phyloP scores from a whole-genome alignment of 2,113 vertebrate species.

The Galemys pyrenaicus region DNA sequence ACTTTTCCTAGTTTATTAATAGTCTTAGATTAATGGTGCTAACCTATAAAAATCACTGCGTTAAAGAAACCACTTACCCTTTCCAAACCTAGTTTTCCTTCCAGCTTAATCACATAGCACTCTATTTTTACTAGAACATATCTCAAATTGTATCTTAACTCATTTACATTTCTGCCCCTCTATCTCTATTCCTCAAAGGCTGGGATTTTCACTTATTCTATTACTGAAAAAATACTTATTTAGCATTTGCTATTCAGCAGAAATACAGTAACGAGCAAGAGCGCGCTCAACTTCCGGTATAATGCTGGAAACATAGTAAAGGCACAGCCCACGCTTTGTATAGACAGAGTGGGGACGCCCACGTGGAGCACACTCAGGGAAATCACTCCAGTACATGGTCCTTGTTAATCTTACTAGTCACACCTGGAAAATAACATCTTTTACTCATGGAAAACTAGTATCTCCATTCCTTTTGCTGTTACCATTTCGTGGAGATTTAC shows the following conservation, averaged over 20 bases:
- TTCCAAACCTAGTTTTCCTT: not conserved
- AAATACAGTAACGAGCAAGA: not conserved
- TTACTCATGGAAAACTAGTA: not conserved
- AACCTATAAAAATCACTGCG: not conserved
- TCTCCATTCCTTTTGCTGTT: not conserved
- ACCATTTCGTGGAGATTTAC: constrained; percentile 36
- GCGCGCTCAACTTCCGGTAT: not conserved
- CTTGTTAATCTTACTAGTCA: not conserved
- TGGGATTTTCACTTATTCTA: not conserved
- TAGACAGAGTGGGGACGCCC: not conserved
- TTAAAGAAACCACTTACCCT: not conserved
- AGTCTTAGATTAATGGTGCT: not conserved
- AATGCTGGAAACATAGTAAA: not conserved
- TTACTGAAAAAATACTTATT: not conserved
- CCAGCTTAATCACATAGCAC: not conserved
- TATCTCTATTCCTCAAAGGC: not conserved
- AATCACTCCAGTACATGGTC: not conserved
- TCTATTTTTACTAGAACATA: not conserved
- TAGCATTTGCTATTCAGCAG: not conserved
- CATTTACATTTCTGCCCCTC: not conserved
- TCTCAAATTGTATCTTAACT: not conserved
- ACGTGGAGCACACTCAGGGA: not conserved
- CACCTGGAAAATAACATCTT: constrained; percentile 13
- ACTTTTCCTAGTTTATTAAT: not conserved
- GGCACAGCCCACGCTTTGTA: not conserved